Evolutionary conservation across 53 echinoderm and acorn worm genomes (phyloP), one percentile per base, ranked within the genome.

Genomic region (Astropecten irregularis): DNA sequence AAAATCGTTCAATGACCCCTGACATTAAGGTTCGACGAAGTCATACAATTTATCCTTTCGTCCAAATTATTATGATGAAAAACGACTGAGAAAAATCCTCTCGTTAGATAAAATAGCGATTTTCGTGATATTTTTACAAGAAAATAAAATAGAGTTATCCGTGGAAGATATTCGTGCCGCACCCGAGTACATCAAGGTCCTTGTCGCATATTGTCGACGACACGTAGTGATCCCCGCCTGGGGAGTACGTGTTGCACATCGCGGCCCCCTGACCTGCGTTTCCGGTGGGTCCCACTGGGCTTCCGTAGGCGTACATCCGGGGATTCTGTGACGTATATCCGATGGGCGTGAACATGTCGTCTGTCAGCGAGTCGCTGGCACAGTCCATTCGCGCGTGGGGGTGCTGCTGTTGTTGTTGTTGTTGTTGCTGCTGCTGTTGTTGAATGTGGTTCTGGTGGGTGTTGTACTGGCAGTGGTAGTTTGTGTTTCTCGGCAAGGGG

Each of bases 151-250:
- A n/a, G n/a, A n/a, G n/a, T 73, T 49, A 85, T 47, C 85, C 73
- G 25, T 85, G 73, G 25, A 72, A 85, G 33, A 85, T 72, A 32
- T 71, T 85, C 21, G 72, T 57, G 10, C 62, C 60, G 38, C 85
- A 85, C n/a, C 61, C 73, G 3, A 85, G 48, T 23, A 85, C 28
- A 60, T 85, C 73, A 19, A 85, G 22, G 21, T 73, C 85, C 47
- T 85, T 85, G 73, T 85, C 85, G 40, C 66, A 72, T 38, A 85
- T 73, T 9, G 72, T 64, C 22, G 59, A 61, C 13, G 85, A 73
- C 0, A 85, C 73, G 36, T 73, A 85, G 1, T 85, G 85, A 15
- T 85, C 85, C 0, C 72, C 60, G 22, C 73, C 73, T 9, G 85
- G 85, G 22, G 73, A 59, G 27, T 85, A 85, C 0, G 51, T 73